Conservation (phyloP, 2,888 invertebrate species). For the Papilio gigon region DNA sequence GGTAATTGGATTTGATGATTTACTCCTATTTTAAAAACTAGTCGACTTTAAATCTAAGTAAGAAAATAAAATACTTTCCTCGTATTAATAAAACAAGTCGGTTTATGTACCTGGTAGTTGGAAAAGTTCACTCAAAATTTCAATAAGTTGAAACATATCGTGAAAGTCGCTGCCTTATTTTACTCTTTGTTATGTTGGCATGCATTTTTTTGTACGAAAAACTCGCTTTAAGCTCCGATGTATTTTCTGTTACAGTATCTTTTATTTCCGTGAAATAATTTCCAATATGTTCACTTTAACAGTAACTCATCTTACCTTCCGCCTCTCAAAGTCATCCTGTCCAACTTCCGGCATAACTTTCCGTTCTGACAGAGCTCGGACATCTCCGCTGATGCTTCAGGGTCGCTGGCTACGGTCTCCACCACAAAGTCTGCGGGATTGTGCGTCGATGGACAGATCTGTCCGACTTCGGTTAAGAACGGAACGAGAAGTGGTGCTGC, state of each 20-base stretch:
- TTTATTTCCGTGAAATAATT: too few species aligned
- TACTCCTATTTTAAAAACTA: too few species aligned
- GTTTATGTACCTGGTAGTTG: too few species aligned
- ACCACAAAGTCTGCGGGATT: conserved; percentile 90
- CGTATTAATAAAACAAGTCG: too few species aligned
- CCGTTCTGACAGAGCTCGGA: conserved; percentile 74
- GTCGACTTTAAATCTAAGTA: too few species aligned
- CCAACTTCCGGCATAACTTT: conserved; percentile 66
- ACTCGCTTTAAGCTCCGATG: not conserved
- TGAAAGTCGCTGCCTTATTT: not conserved
- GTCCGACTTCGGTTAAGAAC: conserved; percentile 84
- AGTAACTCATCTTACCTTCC: conserved; percentile 60
- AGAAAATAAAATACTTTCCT: too few species aligned
- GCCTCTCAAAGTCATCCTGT: conserved; percentile 64
- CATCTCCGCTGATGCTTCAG: conserved; percentile 63
- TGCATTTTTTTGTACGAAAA: not conserved
- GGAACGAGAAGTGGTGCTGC: conserved; percentile 86
- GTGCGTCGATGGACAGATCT: conserved; percentile 88
- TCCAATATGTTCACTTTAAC: too few species aligned
- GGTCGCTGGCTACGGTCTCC: conserved; percentile 63
- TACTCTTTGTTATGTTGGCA: not conserved
- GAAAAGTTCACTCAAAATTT: too few species aligned
- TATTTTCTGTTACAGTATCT: not conserved
- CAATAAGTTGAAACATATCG: not conserved
- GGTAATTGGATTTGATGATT: too few species aligned